A percentile compares a stretch with the other conserved stretches of the same genome.
These are phyloP conservation scores for Sebastes iracundus DNA, from an alignment of 2,797 vertebrate species.

Conservation along the genomic window DNA sequence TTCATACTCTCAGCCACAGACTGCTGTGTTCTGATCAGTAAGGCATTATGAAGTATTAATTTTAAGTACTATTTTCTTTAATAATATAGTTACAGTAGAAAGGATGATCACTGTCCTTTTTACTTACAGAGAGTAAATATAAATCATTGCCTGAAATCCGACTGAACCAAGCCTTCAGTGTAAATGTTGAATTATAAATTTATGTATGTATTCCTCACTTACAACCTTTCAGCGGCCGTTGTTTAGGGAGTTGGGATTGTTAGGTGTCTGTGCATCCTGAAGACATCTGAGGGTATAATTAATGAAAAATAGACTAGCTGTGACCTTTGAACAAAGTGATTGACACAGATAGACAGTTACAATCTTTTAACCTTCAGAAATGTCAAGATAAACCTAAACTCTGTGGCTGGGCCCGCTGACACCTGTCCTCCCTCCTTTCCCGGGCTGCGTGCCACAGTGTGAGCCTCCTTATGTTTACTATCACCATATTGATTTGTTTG, in stretches of 20 bases:
- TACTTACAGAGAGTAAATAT: background rate
- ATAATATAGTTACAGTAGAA: background rate
- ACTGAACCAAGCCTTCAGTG: background rate
- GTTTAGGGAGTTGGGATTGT: constrained; percentile 56
- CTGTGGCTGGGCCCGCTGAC: constrained; percentile 67
- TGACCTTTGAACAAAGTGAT: constrained; percentile 86
- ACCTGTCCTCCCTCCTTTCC: constrained; percentile 68
- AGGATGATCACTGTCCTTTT: background rate
- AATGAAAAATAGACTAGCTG: constrained; percentile 80
- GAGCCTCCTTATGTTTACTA: constrained; percentile 72
- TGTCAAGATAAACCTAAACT: constrained; percentile 80
- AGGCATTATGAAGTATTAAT: background rate
- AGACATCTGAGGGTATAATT: constrained; percentile 81
- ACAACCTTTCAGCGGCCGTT: constrained; percentile 58
- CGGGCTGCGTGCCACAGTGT: constrained; percentile 59
- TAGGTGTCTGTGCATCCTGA: constrained; percentile 58
- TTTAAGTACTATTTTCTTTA: background rate
- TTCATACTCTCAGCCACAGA: background rate
- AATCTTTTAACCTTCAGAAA: constrained; percentile 88
- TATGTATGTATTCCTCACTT: constrained; percentile 57
- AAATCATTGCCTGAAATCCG: constrained; percentile 8
- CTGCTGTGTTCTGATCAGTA: background rate
- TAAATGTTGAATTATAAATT: constrained; percentile 48
- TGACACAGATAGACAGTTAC: constrained; percentile 84
- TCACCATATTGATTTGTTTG: constrained; percentile 84